These are phyloP conservation scores for Mionectes olivaceus DNA, from an alignment of 2,797 vertebrate genomes.

Conservation along the genomic window DNA sequence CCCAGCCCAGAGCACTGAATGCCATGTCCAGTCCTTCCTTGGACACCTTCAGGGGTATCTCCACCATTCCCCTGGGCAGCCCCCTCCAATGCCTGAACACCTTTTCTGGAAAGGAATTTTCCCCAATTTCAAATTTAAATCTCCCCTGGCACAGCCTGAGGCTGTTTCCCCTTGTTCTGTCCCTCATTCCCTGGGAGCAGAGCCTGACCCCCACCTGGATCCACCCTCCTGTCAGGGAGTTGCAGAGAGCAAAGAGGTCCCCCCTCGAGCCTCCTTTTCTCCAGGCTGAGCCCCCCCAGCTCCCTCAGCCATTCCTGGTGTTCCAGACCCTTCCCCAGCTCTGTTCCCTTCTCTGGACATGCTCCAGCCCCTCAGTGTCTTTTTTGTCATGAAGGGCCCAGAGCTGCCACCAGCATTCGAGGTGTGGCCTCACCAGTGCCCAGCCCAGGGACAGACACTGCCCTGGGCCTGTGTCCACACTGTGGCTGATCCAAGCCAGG, in stretches of 20 bases:
- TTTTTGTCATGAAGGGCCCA: too few species aligned
- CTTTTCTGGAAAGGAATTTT: background rate
- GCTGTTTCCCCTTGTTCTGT: background rate
- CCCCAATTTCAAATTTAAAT: background rate
- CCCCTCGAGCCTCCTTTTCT: background rate
- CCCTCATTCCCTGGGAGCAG: background rate
- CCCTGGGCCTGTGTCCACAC: background rate
- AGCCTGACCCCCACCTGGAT: background rate
- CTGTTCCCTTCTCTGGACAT: fast-evolving
- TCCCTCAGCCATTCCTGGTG: background rate
- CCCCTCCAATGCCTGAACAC: fast-evolving
- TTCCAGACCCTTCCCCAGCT: background rate
- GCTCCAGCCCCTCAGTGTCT: background rate
- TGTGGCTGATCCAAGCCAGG: background rate
- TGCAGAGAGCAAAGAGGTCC: background rate
- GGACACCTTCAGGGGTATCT: background rate
- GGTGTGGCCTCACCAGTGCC: background rate
- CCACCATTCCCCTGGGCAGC: background rate
- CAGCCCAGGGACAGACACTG: background rate
- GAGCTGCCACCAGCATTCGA: background rate
- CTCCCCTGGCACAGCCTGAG: background rate
- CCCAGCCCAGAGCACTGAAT: background rate
- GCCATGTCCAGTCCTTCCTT: background rate
- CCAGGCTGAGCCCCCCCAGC: background rate
- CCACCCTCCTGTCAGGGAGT: background rate